Evolutionary conservation across 2,888 invertebrate genomes (phyloP).

Genomic region (Hedychridium roseum): DNA sequence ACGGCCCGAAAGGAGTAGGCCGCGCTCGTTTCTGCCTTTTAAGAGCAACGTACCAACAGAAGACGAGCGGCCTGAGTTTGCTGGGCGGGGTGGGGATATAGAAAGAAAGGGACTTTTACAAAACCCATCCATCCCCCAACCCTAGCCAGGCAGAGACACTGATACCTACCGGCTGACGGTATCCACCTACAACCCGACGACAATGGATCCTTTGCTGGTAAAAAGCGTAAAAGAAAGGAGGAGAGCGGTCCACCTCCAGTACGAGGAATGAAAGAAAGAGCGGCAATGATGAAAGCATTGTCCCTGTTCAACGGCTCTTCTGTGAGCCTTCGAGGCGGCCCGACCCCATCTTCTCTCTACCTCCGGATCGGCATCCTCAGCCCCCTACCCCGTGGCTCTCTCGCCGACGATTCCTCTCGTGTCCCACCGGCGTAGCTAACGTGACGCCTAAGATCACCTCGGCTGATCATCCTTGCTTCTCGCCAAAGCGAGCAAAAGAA

Average conservation of each 20-base stretch:
- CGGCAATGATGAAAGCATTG: constrained; percentile 65
- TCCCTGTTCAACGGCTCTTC: constrained; percentile 52
- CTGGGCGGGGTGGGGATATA: constrained; percentile 9
- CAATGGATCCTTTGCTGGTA: constrained; percentile 61
- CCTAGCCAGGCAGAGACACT: constrained; percentile 47
- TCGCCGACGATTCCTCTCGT: constrained; percentile 19
- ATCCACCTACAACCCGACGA: constrained; percentile 56
- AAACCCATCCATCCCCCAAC: constrained; percentile 44
- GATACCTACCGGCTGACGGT: constrained; percentile 53
- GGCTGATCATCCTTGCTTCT: constrained; percentile 15
- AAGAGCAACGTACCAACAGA: constrained; percentile 20
- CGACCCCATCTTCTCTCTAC: constrained; percentile 30
- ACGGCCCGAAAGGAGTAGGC: constrained; percentile 17
- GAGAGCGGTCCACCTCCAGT: constrained; percentile 40
- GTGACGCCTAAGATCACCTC: constrained; percentile 40
- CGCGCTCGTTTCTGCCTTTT: constrained; percentile 36
- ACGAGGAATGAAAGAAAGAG: constrained; percentile 56
- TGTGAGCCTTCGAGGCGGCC: constrained; percentile 39
- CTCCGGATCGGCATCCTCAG: neutral
- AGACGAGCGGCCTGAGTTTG: neutral
- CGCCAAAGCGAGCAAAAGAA: constrained; percentile 19
- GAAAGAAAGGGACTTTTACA: constrained; percentile 42
- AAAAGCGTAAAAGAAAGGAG: constrained; percentile 55
- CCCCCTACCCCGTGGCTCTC: neutral
- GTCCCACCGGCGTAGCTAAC: constrained; percentile 15